Base-by-base conservation (phyloP, 1,140 invertebrate genomes). In the Nebria ingens region DNA sequence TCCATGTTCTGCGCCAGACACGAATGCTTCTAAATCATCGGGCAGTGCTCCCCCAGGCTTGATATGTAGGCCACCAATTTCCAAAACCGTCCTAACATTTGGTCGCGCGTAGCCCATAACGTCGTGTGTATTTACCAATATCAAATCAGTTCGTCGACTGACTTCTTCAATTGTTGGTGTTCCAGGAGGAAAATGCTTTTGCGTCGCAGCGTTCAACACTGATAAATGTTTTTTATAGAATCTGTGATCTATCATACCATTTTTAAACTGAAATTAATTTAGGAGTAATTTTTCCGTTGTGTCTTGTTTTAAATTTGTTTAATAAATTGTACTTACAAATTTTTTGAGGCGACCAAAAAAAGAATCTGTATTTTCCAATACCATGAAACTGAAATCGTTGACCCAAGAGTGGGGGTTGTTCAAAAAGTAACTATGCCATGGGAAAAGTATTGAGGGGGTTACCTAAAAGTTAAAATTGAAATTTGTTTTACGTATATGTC, bases 1-100 rank as follows among this genome's bases (percentile, higher is more conserved):
- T 15, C 87, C 87, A 50, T 76, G 74, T 2, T 80, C 78, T 1
- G 80, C 76, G 0, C 75, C 76, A 2, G 75, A 68, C 23, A 86
- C 79, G 65, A 85, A 86, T n/a, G 81, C 79, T 68, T 86, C 83
- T 13, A 86, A 65, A 56, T 85, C 80, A 79, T 70, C 69, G 21
- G 74, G 76, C 51, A 84, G 68, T 21, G 72, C 73, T 59, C 80
- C 82, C 1, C 86, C 71, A 11, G 82, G 78, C 60, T 80, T 83
- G 61, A 88, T 91, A 65, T 91, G 88, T 51, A 91, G 83, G 60
- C 87, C 89, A 12, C 87, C 88, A 2, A 91, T 83, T 69, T 90
- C 89, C 6, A 86, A 85, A 0, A 89, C 85, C 67, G 86, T 86
- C 0, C 85, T 83, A 59, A 88, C 70, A 62, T 85, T 83, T 0